Evolutionary conservation across 1,140 invertebrate species (phyloP).

Genomic region (Campoletis sonorensis): DNA sequence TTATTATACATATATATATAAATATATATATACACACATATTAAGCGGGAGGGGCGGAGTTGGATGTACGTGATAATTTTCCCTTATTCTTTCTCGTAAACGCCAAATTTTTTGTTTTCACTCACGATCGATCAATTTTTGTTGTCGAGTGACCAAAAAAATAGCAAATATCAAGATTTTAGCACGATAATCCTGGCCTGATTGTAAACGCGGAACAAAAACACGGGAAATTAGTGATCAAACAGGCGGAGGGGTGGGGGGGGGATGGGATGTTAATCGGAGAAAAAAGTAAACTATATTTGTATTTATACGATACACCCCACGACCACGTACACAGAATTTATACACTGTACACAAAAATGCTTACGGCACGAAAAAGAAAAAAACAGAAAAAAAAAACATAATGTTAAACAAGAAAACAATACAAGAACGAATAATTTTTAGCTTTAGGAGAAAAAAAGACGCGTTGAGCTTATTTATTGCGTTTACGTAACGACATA

Average conservation of each 20-base stretch:
- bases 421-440: slow-evolving; percentile 47
- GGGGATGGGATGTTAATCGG: too few relatives aligned
- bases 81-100: too few relatives aligned
- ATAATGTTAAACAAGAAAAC: not conserved
- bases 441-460: slow-evolving; percentile 58
- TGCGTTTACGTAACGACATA: slow-evolving; percentile 63
- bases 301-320: slow-evolving; percentile 53
- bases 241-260: not conserved
- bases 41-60: too few relatives aligned
- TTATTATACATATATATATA: too few relatives aligned
- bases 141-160: not conserved
- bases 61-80: too few relatives aligned
- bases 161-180: too few relatives aligned
- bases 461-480: slow-evolving; percentile 74
- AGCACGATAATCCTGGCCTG: not conserved
- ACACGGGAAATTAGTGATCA: not conserved
- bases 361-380: slow-evolving; percentile 19
- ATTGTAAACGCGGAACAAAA: not conserved
- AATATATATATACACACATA: too few relatives aligned
- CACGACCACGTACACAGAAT: slow-evolving; percentile 35
- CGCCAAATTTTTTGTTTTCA: too few relatives aligned
- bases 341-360: slow-evolving; percentile 27
- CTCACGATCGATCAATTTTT: not conserved
- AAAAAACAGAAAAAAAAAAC: not conserved
- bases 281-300: slow-evolving; percentile 42